phyloP scores from a whole-genome alignment of 2,113 vertebrate species.

The Zosterops hypoxanthus region DNA sequence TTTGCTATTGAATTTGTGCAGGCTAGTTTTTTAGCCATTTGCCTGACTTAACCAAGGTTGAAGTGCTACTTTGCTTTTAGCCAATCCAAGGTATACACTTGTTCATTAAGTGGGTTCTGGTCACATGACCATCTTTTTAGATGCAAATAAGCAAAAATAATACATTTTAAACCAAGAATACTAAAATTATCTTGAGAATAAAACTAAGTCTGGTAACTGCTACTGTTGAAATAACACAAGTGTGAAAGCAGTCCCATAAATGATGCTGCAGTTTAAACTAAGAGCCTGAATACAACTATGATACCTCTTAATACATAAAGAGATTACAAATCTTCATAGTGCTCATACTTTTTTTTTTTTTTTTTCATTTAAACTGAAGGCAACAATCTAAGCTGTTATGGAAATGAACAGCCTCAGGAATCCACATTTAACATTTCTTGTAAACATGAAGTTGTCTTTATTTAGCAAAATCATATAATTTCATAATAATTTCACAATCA shows the following conservation, averaged over 20 bases:
- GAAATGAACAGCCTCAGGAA: background rate
- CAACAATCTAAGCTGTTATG: background rate
- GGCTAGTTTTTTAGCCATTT: background rate
- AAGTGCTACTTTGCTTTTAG: background rate
- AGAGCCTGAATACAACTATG: background rate
- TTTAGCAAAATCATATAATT: background rate
- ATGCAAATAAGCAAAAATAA: background rate
- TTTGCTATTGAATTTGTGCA: background rate
- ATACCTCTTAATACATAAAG: background rate
- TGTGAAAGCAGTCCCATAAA: background rate
- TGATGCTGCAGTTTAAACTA: background rate
- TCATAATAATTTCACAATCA: background rate
- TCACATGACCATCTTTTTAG: background rate
- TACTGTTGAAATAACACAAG: background rate
- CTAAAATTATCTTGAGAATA: background rate
- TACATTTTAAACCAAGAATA: background rate
- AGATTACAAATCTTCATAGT: background rate
- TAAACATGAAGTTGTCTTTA: background rate
- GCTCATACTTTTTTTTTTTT: background rate
- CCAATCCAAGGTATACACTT: background rate
- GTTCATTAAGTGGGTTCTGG: background rate
- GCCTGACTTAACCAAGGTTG: background rate
- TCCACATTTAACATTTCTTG: background rate
- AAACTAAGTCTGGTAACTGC: background rate
- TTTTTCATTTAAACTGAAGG: background rate